phyloP scores from a whole-genome alignment of 2,888 invertebrate species.

The Pogonocherus hispidulus region DNA sequence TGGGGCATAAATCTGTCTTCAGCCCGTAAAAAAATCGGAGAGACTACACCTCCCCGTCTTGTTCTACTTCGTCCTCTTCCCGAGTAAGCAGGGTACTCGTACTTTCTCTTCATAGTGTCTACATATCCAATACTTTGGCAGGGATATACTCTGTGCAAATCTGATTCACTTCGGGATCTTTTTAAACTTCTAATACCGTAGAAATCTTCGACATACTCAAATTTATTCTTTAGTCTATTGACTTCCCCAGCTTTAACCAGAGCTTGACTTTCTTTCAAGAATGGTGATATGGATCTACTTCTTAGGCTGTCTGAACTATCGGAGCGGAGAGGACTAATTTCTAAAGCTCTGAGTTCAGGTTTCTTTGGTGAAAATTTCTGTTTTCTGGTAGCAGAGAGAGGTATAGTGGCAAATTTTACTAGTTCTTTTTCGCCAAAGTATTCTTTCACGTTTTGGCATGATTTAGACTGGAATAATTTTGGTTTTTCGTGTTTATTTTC shows the following conservation, averaged over 20 bases:
- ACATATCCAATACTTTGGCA: slow-evolving; percentile 72
- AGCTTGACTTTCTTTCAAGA: slow-evolving; percentile 79
- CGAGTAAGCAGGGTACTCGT: slow-evolving; percentile 70
- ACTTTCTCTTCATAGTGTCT: slow-evolving; percentile 74
- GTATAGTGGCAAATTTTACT: slow-evolving; percentile 73
- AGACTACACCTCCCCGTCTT: slow-evolving; percentile 69
- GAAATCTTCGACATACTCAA: slow-evolving; percentile 75
- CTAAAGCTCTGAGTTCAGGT: slow-evolving; percentile 63
- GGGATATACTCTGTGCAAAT: slow-evolving; percentile 75
- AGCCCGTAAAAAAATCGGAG: slow-evolving; percentile 77
- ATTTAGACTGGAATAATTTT: slow-evolving; percentile 70
- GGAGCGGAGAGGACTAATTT: slow-evolving; percentile 66
- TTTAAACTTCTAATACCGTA: slow-evolving; percentile 59
- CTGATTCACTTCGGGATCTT: slow-evolving; percentile 84
- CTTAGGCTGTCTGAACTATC: slow-evolving; percentile 74
- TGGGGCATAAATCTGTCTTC: slow-evolving; percentile 88
- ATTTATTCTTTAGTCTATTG: slow-evolving; percentile 81
- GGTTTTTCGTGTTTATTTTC: slow-evolving; percentile 34
- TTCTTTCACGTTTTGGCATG: slow-evolving; percentile 83
- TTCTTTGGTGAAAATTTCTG: slow-evolving; percentile 69
- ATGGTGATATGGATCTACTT: slow-evolving; percentile 82
- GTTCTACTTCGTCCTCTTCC: slow-evolving; percentile 70
- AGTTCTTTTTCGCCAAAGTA: slow-evolving; percentile 83
- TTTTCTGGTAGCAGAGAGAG: slow-evolving; percentile 67
- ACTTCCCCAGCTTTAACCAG: slow-evolving; percentile 85